These are phyloP conservation scores for Naja naja DNA, from an alignment of 2,113 vertebrate species.

Conservation along the genomic window DNA sequence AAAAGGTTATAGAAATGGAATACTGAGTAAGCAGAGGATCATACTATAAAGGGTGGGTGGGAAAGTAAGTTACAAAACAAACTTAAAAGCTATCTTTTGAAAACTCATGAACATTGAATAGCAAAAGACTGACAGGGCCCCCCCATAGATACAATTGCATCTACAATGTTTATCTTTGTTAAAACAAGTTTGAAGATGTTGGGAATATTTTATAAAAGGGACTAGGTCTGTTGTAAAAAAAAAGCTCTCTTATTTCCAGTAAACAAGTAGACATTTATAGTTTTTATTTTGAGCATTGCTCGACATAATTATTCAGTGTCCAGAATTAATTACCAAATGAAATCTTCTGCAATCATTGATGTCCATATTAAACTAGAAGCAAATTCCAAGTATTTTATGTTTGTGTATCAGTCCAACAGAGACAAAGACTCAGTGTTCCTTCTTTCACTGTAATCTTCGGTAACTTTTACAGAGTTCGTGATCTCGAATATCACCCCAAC, in stretches of 20 bases:
- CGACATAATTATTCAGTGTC: conserved; percentile 31
- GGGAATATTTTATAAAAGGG: neutral
- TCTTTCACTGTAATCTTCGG: conserved; percentile 89
- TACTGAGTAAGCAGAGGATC: conserved; percentile 39
- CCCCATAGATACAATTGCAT: neutral
- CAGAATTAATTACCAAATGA: conserved; percentile 32
- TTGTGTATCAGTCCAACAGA: conserved; percentile 49
- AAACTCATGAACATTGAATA: neutral
- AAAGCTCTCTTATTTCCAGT: neutral
- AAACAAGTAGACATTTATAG: conserved; percentile 26
- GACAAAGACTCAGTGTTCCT: conserved; percentile 45
- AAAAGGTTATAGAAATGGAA: conserved; percentile 43
- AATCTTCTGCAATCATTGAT: conserved; percentile 44
- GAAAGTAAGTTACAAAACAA: neutral
- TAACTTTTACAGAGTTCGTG: conserved; percentile 99
- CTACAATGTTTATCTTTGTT: neutral
- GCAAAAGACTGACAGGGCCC: neutral
- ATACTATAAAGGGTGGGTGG: neutral
- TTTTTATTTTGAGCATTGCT: neutral
- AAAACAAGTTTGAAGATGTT: neutral
- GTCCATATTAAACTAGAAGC: conserved; percentile 76
- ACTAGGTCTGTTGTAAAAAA: neutral
- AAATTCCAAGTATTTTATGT: conserved; percentile 57
- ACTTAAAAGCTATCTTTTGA: neutral
- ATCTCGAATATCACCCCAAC: conserved; percentile 98